Percentiles rank a stretch among this genome's conserved stretches.
These are phyloP conservation scores for Macrochelys suwanniensis DNA, from an alignment of 2,797 vertebrate genomes.

Conservation along the genomic window DNA sequence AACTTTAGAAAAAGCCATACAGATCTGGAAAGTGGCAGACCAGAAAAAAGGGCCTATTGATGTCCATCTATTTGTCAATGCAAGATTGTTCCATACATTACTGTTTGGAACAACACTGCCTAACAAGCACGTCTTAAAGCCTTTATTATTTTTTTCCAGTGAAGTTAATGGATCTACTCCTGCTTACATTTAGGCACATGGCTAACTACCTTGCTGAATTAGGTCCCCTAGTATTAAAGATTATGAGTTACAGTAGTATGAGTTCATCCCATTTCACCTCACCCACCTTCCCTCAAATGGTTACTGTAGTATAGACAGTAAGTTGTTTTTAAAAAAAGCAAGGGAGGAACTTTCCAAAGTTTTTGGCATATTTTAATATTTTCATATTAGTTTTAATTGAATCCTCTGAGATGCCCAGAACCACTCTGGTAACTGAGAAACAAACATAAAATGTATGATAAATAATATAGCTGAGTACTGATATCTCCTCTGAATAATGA, in stretches of 20 bases:
- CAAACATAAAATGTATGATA: background rate
- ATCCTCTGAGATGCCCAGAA: constrained; percentile 14
- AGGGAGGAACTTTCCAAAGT: background rate
- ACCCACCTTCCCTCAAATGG: background rate
- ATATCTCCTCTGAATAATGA: background rate
- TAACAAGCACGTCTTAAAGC: constrained; percentile 8
- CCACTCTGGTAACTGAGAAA: background rate
- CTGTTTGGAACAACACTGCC: constrained; percentile 30
- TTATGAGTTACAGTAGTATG: constrained; percentile 12
- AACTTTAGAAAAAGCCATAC: constrained; percentile 18
- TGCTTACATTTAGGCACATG: background rate
- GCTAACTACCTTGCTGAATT: background rate
- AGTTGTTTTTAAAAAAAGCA: background rate
- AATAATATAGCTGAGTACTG: background rate
- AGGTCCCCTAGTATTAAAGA: background rate
- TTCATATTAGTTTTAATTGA: constrained; percentile 19
- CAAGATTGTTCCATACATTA: constrained; percentile 22
- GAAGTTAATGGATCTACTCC: background rate
- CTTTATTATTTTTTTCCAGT: constrained; percentile 30
- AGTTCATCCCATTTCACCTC: background rate
- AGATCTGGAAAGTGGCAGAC: no score
- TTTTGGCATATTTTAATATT: background rate
- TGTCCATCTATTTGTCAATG: background rate
- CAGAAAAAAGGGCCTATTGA: no score
- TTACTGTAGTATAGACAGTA: background rate